Conservation (phyloP, 2,113 vertebrate species). For the Trematocara marginatum region DNA sequence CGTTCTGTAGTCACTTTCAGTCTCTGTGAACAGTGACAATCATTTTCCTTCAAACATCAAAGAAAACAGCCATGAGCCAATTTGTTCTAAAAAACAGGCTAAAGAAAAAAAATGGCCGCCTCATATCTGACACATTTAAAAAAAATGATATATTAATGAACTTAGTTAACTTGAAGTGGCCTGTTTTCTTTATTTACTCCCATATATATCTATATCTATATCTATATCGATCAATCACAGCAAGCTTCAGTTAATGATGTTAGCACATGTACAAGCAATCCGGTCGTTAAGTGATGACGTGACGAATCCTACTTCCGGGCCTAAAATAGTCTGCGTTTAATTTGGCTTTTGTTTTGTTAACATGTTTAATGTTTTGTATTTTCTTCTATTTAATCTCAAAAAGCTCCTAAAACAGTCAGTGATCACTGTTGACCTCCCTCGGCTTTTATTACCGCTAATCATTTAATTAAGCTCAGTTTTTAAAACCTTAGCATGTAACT, state of each 20-base stretch:
- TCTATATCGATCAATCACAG: neutral
- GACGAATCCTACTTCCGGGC: too few species aligned
- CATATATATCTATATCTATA: neutral
- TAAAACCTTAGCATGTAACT: too few species aligned
- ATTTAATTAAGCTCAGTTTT: too few species aligned
- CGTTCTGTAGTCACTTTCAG: slow-evolving; percentile 1
- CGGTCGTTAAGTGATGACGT: too few species aligned
- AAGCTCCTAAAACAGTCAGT: too few species aligned
- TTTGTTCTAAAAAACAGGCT: neutral
- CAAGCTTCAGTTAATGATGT: neutral
- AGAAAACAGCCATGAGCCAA: slow-evolving; percentile 8
- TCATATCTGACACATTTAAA: neutral
- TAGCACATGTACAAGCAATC: neutral
- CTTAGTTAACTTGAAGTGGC: neutral
- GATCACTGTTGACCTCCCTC: too few species aligned
- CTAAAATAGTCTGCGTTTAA: too few species aligned
- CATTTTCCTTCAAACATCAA: slow-evolving; percentile 33
- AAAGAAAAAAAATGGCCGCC: neutral
- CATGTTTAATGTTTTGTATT: too few species aligned
- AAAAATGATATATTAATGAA: neutral
- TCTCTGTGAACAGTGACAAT: neutral
- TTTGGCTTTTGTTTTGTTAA: too few species aligned
- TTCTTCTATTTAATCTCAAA: too few species aligned
- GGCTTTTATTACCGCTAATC: too few species aligned
- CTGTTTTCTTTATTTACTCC: neutral